phyloP scores from a whole-genome alignment of 2,113 vertebrate species.

The Apteryx owenii region DNA sequence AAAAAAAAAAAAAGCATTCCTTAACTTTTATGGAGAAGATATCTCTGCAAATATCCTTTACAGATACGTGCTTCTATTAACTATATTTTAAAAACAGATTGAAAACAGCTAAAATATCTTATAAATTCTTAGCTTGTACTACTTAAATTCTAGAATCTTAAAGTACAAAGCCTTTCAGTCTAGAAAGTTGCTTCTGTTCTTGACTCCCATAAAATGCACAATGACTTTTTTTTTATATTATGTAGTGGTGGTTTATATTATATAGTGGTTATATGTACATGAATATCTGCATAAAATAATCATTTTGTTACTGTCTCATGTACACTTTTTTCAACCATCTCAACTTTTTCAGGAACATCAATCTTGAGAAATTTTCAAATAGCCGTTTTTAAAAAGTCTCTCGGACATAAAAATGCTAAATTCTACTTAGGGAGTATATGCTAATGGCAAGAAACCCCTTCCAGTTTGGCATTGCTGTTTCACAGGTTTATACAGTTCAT shows the following conservation, averaged over 20 bases:
- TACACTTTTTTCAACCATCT: rapidly evolving
- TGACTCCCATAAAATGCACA: background rate
- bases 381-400: background rate
- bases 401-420: background rate
- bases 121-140: background rate
- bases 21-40: background rate
- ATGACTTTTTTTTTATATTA: background rate
- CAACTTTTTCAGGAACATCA: background rate
- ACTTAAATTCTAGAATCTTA: conserved; percentile 18
- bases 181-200: background rate
- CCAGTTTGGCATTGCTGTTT: background rate
- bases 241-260: too few relatives aligned
- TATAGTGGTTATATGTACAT: background rate
- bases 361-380: background rate
- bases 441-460: background rate
- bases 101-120: background rate
- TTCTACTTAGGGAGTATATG: background rate
- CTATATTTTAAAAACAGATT: background rate
- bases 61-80: background rate
- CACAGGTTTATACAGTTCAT: background rate
- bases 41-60: background rate
- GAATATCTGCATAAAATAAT: background rate
- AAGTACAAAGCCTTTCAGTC: background rate
- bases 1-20: background rate
- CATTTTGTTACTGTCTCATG: background rate